Base-by-base conservation (phyloP, 2,113 vertebrate species). In the Copsychus sechellarum region DNA sequence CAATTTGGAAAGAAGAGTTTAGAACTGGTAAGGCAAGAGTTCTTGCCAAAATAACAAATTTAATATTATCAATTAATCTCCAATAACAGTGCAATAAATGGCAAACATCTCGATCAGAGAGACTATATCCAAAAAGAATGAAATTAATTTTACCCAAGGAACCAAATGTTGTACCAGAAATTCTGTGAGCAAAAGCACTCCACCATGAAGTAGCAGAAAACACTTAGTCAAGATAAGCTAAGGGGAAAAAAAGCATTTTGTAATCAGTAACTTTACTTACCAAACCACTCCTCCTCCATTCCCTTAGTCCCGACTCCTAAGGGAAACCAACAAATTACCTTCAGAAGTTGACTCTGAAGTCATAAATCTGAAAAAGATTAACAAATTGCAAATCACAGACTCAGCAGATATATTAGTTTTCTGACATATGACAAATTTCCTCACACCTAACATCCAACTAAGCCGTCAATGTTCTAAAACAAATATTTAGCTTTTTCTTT, bases 71-170 rank as follows among this genome's bases (percentile, higher is more conserved):
- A 47, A 8, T 69, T 67, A 29, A 36, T 79, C 70, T 57, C 8
- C 42, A 54, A 2, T 31, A 86, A 60, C 13, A 36, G 11, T 47
- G 33, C 34, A 85, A 71, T 67, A 90, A 69, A 57, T 12, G 8
- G 4, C 11, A 58, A 45, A 20, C 0, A 0, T 57, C 3, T 3
- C 1, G 2, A 85, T 50, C 15, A 36, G 25, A n/a, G 16, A 73
- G 3, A 8, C 26, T 57, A 18, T 3, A n/a, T 36, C 17, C 36
- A 86, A 82, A 60, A 8, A 69, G 31, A 69, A 53, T 6, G 9
- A 26, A 86, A 56, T 73, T 38, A 8, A 24, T 72, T 92, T 92
- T 76, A 72, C 15, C 3, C 14, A 36, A 40, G 23, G 14, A 77
- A 81, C 4, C 11, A 54, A 73, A 45, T 12, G 3, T 36, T 20